Base-by-base conservation (phyloP, 2,888 invertebrate genomes). In the Sesamia inferens region DNA sequence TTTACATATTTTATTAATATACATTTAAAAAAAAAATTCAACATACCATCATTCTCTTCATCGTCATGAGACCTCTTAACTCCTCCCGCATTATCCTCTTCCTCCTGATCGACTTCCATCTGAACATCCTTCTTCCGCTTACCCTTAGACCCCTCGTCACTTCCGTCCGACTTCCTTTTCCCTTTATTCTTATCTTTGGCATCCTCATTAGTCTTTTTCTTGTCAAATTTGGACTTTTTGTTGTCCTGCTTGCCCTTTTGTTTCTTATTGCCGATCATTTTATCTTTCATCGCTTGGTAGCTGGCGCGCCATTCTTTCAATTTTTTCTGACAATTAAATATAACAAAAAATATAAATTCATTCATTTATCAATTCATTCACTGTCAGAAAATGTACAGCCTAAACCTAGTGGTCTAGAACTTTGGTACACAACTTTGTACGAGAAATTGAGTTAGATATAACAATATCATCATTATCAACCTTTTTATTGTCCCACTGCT, bases 221-320 rank as follows among this genome's bases (percentile, higher is more conserved):
- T 89, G 22, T 94, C 93, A 8, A 83, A 83, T 84, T 95, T 95
- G 0, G 85, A 59, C 73, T 95, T 95, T 68, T 94, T 93, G 61
- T 88, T 92, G 65, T 90, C 51, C 67, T 88, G 90, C 80, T 95
- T 94, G 77, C 92, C 91, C 81, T 93, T 94, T 31, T 93, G 90
- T 75, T 94, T 94, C 54, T 93, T 90, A 22, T 92, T 90, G 10
- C 93, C 94, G 0, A 88, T 91, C 93, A 95, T 95, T 80, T 94
- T 95, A 39, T 94, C 94, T 82, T 95, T 95, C 93, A 95, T 93
- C 0, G 92, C 92, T 89, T 95, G 93, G 81, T 95, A 96, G 79
- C 83, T 93, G 2, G 93, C 94, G 2, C 93, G 93, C 96, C 96
- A 96, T 85, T 94, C 93, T 85, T 93, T 92, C 7, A 93, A 75